Conservation (phyloP, 1,140 invertebrate species). For the Hestina assimilis region DNA sequence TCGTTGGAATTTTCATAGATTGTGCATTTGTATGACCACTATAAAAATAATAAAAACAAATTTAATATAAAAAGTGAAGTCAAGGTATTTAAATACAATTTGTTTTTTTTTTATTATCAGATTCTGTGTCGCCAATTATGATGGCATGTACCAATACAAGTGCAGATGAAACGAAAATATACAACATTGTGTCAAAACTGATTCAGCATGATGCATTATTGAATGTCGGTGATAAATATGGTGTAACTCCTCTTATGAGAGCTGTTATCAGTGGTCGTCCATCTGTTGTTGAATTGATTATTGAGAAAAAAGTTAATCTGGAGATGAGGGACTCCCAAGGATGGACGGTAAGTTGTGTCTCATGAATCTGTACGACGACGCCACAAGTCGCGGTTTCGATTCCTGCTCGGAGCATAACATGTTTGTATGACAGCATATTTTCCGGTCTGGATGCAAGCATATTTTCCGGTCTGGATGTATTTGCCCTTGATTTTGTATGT, state of each 20-base stretch:
- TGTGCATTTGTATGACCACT: no score
- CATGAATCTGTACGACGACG: no score
- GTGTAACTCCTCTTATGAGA: slow-evolving; percentile 79
- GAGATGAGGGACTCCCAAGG: slow-evolving; percentile 77
- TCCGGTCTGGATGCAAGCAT: no score
- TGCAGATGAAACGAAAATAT: slow-evolving; percentile 46
- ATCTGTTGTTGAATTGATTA: slow-evolving; percentile 68
- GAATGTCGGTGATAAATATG: slow-evolving; percentile 69
- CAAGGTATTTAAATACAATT: neutral
- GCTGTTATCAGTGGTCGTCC: slow-evolving; percentile 65
- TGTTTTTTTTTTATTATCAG: slow-evolving; percentile 38
- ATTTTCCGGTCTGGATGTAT: no score
- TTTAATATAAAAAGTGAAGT: no score
- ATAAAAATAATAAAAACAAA: no score
- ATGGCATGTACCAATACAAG: slow-evolving; percentile 63
- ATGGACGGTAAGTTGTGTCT: slow-evolving; percentile 69
- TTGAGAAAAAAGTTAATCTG: slow-evolving; percentile 71
- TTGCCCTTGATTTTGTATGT: no score
- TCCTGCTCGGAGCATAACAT: no score
- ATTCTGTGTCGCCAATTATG: slow-evolving; percentile 79
- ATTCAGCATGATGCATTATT: slow-evolving; percentile 52
- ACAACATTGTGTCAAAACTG: slow-evolving; percentile 51
- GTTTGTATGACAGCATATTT: no score
- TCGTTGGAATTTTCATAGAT: no score
- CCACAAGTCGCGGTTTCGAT: no score